phyloP scores from a whole-genome alignment of 2,797 vertebrate species.

The Florisuga fusca region DNA sequence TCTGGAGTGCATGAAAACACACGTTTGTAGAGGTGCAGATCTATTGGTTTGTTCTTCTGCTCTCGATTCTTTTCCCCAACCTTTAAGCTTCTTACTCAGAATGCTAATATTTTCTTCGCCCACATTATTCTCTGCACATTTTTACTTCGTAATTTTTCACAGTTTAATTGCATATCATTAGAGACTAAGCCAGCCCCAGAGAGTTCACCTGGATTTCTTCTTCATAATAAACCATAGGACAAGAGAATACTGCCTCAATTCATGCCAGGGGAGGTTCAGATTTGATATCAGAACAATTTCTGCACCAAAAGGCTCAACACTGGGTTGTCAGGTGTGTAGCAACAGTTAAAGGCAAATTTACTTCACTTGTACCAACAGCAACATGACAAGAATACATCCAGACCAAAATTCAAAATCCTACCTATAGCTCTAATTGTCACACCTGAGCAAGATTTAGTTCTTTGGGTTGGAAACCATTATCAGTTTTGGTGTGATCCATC shows the following conservation, averaged over 20 bases:
- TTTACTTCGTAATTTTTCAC: neutral
- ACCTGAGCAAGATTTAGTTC: neutral
- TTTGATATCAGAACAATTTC: too few species aligned
- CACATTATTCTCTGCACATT: neutral
- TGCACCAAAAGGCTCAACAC: neutral
- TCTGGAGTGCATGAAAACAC: neutral
- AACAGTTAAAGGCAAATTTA: neutral
- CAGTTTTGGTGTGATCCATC: neutral
- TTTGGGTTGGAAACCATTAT: neutral
- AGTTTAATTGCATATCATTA: neutral
- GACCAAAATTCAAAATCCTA: accelerated
- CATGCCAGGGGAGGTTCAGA: too few species aligned
- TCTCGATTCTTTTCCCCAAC: neutral
- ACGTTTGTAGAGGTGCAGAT: neutral
- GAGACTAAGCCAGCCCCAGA: neutral
- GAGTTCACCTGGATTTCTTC: neutral
- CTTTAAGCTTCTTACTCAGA: neutral
- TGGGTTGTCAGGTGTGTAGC: neutral
- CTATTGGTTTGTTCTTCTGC: neutral
- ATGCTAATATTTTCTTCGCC: neutral
- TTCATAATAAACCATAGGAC: too few species aligned
- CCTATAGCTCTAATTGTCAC: accelerated
- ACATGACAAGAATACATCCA: accelerated
- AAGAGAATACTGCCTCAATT: too few species aligned
- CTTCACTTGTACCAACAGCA: neutral